These are phyloP conservation scores for Tympanuchus pallidicinctus DNA, from an alignment of 2,113 vertebrate species.

Conservation along the genomic window DNA sequence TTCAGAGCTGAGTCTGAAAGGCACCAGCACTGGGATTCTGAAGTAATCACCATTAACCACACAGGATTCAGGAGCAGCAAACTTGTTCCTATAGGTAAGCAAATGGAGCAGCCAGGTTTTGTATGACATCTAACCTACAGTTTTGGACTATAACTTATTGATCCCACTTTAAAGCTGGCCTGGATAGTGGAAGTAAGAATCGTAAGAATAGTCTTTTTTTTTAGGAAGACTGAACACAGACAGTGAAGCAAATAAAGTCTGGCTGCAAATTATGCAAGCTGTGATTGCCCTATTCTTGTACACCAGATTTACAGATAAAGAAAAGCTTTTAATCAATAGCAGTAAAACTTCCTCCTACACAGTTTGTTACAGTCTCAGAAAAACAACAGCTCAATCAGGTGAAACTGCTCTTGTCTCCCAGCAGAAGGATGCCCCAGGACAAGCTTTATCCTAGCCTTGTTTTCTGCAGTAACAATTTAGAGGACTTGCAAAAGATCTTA, in stretches of 20 bases:
- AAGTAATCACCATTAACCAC: not conserved
- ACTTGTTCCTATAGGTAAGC: not conserved
- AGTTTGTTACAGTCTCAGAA: not conserved
- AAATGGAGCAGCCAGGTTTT: not conserved
- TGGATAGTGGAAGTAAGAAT: not conserved
- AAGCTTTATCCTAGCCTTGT: not conserved
- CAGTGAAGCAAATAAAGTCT: not conserved
- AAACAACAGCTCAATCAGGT: conserved; percentile 1
- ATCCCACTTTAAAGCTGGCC: not conserved
- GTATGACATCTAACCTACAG: not conserved
- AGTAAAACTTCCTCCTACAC: not conserved
- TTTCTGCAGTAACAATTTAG: not conserved
- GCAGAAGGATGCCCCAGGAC: not conserved
- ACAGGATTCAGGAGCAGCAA: not conserved
- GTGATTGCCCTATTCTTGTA: not conserved
- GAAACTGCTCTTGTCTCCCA: not conserved
- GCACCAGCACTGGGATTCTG: not conserved
- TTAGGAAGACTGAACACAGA: not conserved
- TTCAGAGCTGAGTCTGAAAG: not conserved
- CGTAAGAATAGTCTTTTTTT: not conserved
- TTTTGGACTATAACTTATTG: fast-evolving
- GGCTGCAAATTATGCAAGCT: not conserved
- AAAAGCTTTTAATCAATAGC: conserved; percentile 2
- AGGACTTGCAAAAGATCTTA: conserved; percentile 16
- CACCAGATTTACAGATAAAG: conserved; percentile 15